phyloP scores from a whole-genome alignment of 35 echinoderm and acorn worm genomes.

The Amphiura filiformis region DNA sequence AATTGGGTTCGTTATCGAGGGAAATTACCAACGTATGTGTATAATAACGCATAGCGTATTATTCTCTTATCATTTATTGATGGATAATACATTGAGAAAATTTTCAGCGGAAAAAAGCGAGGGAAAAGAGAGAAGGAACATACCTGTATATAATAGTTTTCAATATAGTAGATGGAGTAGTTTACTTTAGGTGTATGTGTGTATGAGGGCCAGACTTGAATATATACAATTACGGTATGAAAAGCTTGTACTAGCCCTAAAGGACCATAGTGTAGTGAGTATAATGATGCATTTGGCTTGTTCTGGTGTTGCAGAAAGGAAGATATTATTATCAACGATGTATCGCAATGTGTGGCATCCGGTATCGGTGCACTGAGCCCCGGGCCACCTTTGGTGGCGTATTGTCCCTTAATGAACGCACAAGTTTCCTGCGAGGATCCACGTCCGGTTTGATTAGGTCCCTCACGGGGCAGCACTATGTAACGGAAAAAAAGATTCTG shows the following conservation, averaged over 20 bases:
- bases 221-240: neutral
- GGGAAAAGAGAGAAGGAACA: too few relatives aligned
- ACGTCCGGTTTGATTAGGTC: neutral
- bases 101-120: too few relatives aligned
- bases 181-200: too few relatives aligned
- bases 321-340: slow-evolving; percentile 2
- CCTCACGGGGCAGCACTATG: neutral
- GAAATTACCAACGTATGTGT: too few relatives aligned
- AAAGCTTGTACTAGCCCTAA: neutral
- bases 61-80: too few relatives aligned
- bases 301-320: neutral
- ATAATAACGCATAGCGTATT: too few relatives aligned
- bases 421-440: neutral
- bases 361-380: neutral
- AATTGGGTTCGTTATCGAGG: too few relatives aligned
- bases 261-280: neutral
- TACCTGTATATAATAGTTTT: too few relatives aligned
- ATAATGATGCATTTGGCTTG: neutral
- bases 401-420: neutral
- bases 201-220: neutral
- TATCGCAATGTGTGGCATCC: slow-evolving; percentile 1
- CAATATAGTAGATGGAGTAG: too few relatives aligned
- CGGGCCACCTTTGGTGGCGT: neutral
- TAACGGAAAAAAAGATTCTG: too few relatives aligned
- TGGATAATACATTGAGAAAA: too few relatives aligned